Conservation (phyloP, 2,888 invertebrate genomes). For the Papilio elwesi region DNA sequence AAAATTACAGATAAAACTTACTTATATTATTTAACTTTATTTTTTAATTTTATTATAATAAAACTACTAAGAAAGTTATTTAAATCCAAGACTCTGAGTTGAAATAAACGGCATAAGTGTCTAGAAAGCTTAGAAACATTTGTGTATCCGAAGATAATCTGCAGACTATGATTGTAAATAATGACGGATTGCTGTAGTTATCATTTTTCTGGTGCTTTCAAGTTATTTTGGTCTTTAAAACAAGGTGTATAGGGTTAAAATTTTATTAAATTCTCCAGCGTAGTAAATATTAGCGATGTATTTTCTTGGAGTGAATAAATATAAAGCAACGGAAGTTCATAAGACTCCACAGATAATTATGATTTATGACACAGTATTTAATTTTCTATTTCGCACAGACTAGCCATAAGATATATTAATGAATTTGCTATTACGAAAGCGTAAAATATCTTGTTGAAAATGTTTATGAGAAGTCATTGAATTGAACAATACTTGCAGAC, state of each 20-base stretch:
- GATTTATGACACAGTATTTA: slow-evolving; percentile 46
- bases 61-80: no score
- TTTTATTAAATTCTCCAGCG: background rate
- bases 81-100: no score
- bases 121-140: background rate
- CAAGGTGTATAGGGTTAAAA: slow-evolving; percentile 34
- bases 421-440: background rate
- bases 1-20: no score
- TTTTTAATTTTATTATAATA: no score
- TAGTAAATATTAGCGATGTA: background rate
- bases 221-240: slow-evolving; percentile 37
- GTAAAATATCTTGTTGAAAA: background rate
- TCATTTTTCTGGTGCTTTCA: background rate
- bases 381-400: slow-evolving; percentile 17
- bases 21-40: no score
- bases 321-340: slow-evolving; percentile 46
- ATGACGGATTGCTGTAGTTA: slow-evolving; percentile 54
- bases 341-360: slow-evolving; percentile 49
- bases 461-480: background rate
- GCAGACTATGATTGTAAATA: slow-evolving; percentile 52
- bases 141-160: background rate
- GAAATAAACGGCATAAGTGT: no score
- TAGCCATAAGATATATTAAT: slow-evolving; percentile 19
- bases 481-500: background rate
- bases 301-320: slow-evolving; percentile 45